These are phyloP conservation scores for Nipponia nippon DNA, from an alignment of 2,113 vertebrate genomes.

Conservation along the genomic window DNA sequence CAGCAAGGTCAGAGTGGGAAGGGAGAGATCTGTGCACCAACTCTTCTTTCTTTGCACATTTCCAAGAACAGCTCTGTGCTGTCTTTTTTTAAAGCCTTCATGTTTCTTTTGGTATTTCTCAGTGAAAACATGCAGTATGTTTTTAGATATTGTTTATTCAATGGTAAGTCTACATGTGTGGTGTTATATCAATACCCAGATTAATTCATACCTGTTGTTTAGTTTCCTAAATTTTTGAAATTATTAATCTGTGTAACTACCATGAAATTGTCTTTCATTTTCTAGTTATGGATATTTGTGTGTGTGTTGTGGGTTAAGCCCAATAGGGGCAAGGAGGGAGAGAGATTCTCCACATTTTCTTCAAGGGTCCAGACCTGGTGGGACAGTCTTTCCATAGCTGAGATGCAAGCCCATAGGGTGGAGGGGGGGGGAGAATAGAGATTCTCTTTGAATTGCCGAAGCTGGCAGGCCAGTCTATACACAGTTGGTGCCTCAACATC, in stretches of 20 bases:
- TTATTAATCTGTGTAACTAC: neutral
- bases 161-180: neutral
- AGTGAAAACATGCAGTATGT: neutral
- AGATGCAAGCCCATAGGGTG: neutral
- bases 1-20: neutral
- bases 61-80: neutral
- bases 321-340: neutral
- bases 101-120: neutral
- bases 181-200: neutral
- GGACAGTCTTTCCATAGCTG: neutral
- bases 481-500: too few species aligned
- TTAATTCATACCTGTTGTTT: neutral
- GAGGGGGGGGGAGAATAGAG: fast-evolving
- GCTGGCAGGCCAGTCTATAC: neutral
- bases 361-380: neutral
- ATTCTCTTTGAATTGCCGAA: neutral
- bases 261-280: neutral
- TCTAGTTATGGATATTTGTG: neutral
- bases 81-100: neutral
- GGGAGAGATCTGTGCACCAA: neutral
- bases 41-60: neutral
- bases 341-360: neutral
- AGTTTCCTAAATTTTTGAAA: neutral
- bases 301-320: neutral
- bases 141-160: neutral